Evolutionary conservation across 2,113 vertebrate genomes (phyloP), one percentile per base, ranked within the genome.

Genomic region (Syrrhaptes paradoxus): DNA sequence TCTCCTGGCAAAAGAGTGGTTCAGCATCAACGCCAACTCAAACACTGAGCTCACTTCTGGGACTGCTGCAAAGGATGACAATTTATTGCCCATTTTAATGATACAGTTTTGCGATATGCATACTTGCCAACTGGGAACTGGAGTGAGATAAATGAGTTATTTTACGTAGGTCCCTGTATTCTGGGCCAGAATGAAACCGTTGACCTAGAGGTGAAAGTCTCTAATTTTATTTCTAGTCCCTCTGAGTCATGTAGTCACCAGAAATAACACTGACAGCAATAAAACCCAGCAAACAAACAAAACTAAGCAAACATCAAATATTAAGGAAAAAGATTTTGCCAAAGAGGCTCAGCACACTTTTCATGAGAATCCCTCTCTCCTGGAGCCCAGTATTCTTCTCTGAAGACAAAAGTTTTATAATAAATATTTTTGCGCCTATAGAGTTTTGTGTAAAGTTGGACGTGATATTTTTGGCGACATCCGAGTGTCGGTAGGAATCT

Each of bases 261-360:
- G 94, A 95, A 97, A 97, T 93, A 85, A 97, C 80, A 96, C 81
- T 96, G 91, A 96, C 95, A 97, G 85, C 78, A 94, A 95, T 82
- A 95, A 95, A 94, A 66, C 58, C 8, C 4, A 94, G 95, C 78
- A 97, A 97, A 97, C 90, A 95, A 96, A 97, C 92, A 97, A 94
- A 96, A 95, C 67, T 78, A 93, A 97, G 94, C 89, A 91, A 97
- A 97, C 95, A 86, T 90, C 84, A 96, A 94, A 92, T 89, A 94
- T 72, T 55, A 71, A 95, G 93, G 80, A 70, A 26, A 75, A 93
- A 77, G 89, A 75, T 51, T 85, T 91, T 91, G 95, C 93, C 89
- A 85, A 76, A 89, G 89, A 94, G 76, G 89, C 74, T 95, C 94
- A 81, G 90, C 22, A 38, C 89, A 93, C 25, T 6, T 86, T 97